Evolutionary conservation across 2,113 vertebrate species (phyloP).

Genomic region (Barnardius zonarius): DNA sequence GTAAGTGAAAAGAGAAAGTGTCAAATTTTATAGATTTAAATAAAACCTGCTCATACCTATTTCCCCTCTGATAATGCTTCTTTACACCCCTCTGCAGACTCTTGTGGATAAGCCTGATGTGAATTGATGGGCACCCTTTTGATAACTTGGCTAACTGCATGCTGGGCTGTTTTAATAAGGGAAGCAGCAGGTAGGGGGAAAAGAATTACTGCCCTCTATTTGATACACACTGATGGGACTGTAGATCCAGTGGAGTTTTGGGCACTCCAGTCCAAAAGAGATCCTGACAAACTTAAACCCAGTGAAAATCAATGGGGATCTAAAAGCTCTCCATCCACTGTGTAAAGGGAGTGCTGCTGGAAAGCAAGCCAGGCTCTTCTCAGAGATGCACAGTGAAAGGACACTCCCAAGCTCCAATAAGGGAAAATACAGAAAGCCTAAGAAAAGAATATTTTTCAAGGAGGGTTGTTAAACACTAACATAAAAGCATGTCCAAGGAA

Average conservation of each 20-base stretch:
- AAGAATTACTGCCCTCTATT: neutral
- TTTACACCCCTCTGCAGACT: neutral
- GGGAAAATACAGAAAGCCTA: neutral
- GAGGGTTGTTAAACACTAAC: neutral
- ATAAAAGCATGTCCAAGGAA: neutral
- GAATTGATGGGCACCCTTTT: rapidly evolving
- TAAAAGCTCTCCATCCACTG: neutral
- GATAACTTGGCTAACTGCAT: neutral
- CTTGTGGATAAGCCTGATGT: neutral
- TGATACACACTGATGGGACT: neutral
- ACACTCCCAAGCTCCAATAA: neutral
- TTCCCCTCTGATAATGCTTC: neutral
- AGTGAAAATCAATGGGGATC: neutral
- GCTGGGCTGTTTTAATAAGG: neutral
- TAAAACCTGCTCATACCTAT: neutral
- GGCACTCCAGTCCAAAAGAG: neutral
- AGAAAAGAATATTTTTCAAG: neutral
- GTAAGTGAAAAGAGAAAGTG: neutral
- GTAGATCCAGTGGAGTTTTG: neutral
- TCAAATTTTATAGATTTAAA: neutral
- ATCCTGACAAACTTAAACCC: neutral
- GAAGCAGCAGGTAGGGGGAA: neutral
- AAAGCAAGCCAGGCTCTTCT: neutral
- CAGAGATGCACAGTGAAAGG: neutral
- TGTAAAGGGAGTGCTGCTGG: neutral